Evolutionary conservation across 2,113 vertebrate species (phyloP).

Genomic region (Calidris pygmaea): DNA sequence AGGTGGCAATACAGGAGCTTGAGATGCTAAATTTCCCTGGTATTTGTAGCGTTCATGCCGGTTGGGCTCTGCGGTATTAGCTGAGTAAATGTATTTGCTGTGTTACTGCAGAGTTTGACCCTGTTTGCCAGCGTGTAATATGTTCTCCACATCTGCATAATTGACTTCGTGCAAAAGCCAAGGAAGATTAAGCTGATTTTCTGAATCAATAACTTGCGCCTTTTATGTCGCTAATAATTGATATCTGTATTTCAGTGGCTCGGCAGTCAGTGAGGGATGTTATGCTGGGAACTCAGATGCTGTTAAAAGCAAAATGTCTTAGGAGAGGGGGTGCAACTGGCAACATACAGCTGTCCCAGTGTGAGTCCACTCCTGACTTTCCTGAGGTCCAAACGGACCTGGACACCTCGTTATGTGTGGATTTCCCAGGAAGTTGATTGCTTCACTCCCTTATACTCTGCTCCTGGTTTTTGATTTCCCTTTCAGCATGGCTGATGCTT

Average conservation of each 20-base stretch:
- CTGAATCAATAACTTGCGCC: background rate
- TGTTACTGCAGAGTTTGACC: background rate
- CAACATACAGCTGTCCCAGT: background rate
- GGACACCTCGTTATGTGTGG: fast-evolving
- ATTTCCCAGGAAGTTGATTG: background rate
- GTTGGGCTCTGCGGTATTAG: background rate
- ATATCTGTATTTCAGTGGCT: background rate
- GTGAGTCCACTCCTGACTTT: background rate
- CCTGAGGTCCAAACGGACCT: background rate
- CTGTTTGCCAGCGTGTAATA: background rate
- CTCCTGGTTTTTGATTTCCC: background rate
- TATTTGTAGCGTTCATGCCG: fast-evolving
- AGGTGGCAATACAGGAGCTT: slow-evolving; percentile 40
- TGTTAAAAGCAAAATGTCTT: background rate
- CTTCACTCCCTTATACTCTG: background rate
- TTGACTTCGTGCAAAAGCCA: background rate
- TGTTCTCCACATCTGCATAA: background rate
- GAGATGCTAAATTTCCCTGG: background rate
- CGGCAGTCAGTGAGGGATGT: background rate
- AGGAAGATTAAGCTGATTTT: background rate
- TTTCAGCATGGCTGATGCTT: background rate
- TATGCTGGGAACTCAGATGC: background rate
- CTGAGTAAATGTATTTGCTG: background rate
- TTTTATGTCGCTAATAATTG: background rate
- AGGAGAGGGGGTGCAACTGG: background rate